Percentiles rank a stretch among this genome's conserved stretches.
These are phyloP conservation scores for Orussus abietinus DNA, from an alignment of 1,140 invertebrate species.

Conservation along the genomic window DNA sequence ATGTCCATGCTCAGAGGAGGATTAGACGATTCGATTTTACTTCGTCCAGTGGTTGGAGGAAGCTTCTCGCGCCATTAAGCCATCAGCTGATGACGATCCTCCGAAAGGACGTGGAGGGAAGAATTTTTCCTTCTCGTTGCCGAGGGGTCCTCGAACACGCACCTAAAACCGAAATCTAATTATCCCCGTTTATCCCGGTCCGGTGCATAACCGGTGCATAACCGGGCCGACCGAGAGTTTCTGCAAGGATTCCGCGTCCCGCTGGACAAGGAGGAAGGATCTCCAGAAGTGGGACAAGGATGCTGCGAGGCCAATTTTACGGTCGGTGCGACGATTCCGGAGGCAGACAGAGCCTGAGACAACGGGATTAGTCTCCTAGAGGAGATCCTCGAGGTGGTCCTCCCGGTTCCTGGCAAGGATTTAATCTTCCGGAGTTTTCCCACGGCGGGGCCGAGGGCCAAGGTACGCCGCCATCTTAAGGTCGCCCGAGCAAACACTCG, in stretches of 20 bases:
- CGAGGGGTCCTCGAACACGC: too few relatives aligned
- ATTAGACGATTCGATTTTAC: too few relatives aligned
- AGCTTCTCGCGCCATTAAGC: slow-evolving; percentile 25
- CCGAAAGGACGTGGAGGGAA: too few relatives aligned
- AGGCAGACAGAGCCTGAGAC: slow-evolving; percentile 15
- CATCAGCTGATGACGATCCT: slow-evolving; percentile 18
- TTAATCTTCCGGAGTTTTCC: slow-evolving; percentile 42
- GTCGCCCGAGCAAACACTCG: slow-evolving; percentile 39
- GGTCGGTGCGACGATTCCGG: too few relatives aligned
- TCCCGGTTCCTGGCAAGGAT: slow-evolving; percentile 21
- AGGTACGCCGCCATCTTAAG: slow-evolving; percentile 12
- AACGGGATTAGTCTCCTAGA: slow-evolving; percentile 37
- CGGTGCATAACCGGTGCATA: slow-evolving; percentile 16
- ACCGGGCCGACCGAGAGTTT: slow-evolving; percentile 14
- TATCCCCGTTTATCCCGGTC: slow-evolving; percentile 32
- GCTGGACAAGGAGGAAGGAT: too few relatives aligned
- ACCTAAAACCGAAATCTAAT: slow-evolving; percentile 21
- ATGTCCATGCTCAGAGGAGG: too few relatives aligned
- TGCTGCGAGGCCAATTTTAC: too few relatives aligned
- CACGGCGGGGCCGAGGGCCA: slow-evolving; percentile 27
- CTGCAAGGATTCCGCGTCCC: slow-evolving; percentile 3
- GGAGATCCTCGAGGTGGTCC: background rate
- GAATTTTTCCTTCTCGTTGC: slow-evolving; percentile 10
- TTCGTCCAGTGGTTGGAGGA: too few relatives aligned
- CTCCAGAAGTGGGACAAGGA: too few relatives aligned